Base-by-base conservation (phyloP, 2,113 vertebrate genomes). In the Elephantulus edwardii region DNA sequence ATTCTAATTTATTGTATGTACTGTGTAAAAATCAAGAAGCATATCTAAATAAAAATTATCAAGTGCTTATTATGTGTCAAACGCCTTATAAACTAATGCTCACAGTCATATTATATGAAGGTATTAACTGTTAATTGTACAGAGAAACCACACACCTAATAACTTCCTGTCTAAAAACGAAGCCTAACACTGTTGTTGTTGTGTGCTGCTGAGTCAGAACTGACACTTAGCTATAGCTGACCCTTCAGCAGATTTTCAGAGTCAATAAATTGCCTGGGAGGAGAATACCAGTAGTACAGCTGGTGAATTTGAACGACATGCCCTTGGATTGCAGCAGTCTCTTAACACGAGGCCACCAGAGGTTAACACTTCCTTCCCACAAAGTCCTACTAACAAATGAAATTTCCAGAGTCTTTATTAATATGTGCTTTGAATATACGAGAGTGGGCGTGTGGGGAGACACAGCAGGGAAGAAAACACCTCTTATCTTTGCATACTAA, bases 141-240 rank as follows among this genome's bases (percentile, higher is more conserved):
- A 71, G 66, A 83, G 78, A 91, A 88, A 84, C 60, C 70, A 96
- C 48, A 92, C 9, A 77, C 33, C 38, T 62, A 90, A 19, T 62
- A 81, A 28, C 40, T 87, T 91, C 38, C 52, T 87, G 58, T 33
- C 56, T n/a, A 52, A 62, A 70, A 62, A 75, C 24, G 62, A 60
- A 62, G 44, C 10, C 68, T 75, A 88, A 62, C 64, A 93, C 46
- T 17, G 38, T 26, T 11, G 60, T 92, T n/a, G n/a, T n/a, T n/a
- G n/a, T n/a, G n/a, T n/a, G n/a, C n/a, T n/a, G n/a, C n/a, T n/a
- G n/a, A n/a, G n/a, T n/a, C n/a, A n/a, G n/a, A n/a, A n/a, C n/a
- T n/a, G n/a, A n/a, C n/a, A n/a, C n/a, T n/a, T n/a, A n/a, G n/a
- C n/a, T n/a, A n/a, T n/a, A n/a, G n/a, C n/a, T n/a, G n/a, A n/a